Percentiles rank a stretch among this genome's conserved stretches.
Evolutionary conservation across 2,888 invertebrate species (phyloP).

Genomic region (Andricus quercusramuli): DNA sequence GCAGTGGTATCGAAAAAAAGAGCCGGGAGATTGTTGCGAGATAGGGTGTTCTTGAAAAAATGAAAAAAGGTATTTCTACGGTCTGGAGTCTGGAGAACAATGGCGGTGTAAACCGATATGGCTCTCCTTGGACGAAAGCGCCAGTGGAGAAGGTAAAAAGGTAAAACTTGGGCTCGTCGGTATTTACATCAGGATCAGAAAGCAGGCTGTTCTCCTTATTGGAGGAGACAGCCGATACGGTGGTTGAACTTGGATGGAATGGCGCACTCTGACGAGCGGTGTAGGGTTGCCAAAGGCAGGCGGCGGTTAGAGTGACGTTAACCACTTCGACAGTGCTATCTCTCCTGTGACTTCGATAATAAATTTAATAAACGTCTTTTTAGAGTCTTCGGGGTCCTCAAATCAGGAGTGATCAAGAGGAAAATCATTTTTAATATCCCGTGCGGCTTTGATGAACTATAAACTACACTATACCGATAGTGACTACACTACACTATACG

Average conservation of each 20-base stretch:
- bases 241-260: constrained; percentile 64
- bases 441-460: no score
- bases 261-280: constrained; percentile 60
- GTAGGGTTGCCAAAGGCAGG: constrained; percentile 67
- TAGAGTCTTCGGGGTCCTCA: background rate
- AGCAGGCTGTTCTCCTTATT: constrained; percentile 51
- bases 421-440: background rate
- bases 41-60: constrained; percentile 18
- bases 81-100: constrained; percentile 31
- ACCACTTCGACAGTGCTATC: constrained; percentile 66
- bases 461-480: no score
- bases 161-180: constrained; percentile 53
- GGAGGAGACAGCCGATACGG: constrained; percentile 72
- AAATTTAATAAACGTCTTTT: constrained; percentile 21
- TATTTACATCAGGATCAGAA: constrained; percentile 53
- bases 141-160: constrained; percentile 46
- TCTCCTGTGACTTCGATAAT: constrained; percentile 36
- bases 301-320: constrained; percentile 69
- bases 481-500: no score
- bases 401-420: background rate
- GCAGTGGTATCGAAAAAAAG: constrained; percentile 14
- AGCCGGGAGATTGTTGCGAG: constrained; percentile 17
- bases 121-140: constrained; percentile 47
- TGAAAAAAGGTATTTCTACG: constrained; percentile 19
- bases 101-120: constrained; percentile 55